These are phyloP conservation scores for Cynocephalus volans DNA, from an alignment of 2,113 vertebrate species.

Conservation along the genomic window DNA sequence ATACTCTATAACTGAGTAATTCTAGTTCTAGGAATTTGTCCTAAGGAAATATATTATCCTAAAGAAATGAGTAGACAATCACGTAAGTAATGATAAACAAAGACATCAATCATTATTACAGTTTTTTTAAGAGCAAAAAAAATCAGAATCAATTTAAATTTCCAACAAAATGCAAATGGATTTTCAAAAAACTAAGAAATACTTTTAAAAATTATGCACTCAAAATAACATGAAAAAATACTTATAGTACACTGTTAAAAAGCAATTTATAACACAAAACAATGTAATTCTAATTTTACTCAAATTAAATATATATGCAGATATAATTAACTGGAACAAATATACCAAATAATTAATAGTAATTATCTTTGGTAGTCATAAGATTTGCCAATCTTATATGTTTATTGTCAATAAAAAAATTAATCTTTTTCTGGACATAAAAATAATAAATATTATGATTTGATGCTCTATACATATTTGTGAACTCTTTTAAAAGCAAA, in stretches of 20 bases:
- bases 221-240: slow-evolving; percentile 43
- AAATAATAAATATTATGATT: not conserved
- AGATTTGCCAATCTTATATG: not conserved
- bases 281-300: not conserved
- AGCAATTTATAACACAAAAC: not conserved
- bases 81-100: not conserved
- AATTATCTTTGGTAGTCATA: not conserved
- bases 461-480: not conserved
- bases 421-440: not conserved
- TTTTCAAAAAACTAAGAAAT: not conserved
- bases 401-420: not conserved
- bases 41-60: not conserved
- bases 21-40: not conserved
- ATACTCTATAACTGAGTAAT: not conserved
- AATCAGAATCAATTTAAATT: slow-evolving; percentile 26
- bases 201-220: not conserved
- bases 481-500: not conserved
- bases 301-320: not conserved
- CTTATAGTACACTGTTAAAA: not conserved
- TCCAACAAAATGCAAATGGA: not conserved
- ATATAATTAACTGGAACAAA: slow-evolving; percentile 12
- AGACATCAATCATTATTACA: not conserved
- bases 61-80: slow-evolving; percentile 15
- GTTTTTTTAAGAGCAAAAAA: not conserved
- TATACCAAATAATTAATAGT: not conserved